These are phyloP conservation scores for Monopterus albus DNA, from an alignment of 2,113 vertebrate genomes.

Conservation along the genomic window DNA sequence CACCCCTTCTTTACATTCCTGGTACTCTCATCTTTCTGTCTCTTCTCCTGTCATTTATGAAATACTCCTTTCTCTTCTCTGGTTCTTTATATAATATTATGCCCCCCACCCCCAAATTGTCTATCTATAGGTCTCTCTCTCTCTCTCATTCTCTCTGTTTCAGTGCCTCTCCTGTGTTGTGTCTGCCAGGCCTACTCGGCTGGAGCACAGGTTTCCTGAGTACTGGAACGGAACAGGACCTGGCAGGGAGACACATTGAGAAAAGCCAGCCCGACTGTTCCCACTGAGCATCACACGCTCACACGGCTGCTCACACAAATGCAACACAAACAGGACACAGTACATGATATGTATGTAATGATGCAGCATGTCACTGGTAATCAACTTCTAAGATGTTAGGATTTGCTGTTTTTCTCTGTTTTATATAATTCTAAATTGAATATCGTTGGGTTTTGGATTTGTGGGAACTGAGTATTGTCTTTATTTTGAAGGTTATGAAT, in stretches of 20 bases:
- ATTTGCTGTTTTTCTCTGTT: background rate
- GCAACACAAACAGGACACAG: slow-evolving; percentile 15
- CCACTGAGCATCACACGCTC: slow-evolving; percentile 67
- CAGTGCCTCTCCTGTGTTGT: slow-evolving; percentile 71
- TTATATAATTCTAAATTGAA: background rate
- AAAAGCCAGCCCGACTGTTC: slow-evolving; percentile 75
- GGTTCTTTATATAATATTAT: slow-evolving; percentile 24
- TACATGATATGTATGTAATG: slow-evolving; percentile 30
- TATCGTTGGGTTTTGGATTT: background rate
- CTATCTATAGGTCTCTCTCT: no score
- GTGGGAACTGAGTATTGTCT: no score
- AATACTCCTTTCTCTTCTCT: slow-evolving; percentile 1
- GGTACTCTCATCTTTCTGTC: slow-evolving; percentile 46
- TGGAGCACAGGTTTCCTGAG: slow-evolving; percentile 78
- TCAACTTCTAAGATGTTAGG: background rate
- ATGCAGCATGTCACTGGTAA: slow-evolving; percentile 34
- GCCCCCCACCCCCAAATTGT: no score
- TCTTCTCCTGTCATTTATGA: slow-evolving; percentile 23
- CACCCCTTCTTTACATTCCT: slow-evolving; percentile 45
- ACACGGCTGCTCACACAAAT: slow-evolving; percentile 19
- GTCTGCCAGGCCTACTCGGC: slow-evolving; percentile 78
- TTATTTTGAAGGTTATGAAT: no score
- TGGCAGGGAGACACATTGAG: slow-evolving; percentile 76
- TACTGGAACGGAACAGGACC: slow-evolving; percentile 77
- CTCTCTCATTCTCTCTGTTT: slow-evolving; percentile 32